These are phyloP conservation scores for Folsomia candida DNA, from an alignment of 2,888 invertebrate species.

Conservation along the genomic window DNA sequence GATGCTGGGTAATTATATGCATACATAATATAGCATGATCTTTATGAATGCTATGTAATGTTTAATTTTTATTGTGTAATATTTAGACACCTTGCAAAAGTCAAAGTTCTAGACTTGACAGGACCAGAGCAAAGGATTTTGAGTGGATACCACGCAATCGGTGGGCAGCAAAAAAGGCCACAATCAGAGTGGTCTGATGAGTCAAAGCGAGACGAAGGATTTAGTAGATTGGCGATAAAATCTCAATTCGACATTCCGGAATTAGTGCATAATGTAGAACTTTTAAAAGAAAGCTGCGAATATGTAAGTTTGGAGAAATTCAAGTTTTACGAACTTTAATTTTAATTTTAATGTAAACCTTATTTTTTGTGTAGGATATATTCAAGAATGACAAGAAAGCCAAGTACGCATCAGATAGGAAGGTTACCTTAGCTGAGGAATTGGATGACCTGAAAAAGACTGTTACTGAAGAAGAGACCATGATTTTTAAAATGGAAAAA, in stretches of 20 bases:
- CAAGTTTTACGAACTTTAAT: no score
- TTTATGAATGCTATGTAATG: no score
- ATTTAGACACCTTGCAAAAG: conserved; percentile 64
- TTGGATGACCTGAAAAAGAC: conserved; percentile 67
- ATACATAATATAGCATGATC: no score
- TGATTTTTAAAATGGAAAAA: conserved; percentile 69
- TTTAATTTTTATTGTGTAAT: background rate
- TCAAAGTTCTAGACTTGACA: conserved; percentile 98
- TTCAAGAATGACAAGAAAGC: conserved; percentile 77
- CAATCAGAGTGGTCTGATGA: conserved; percentile 55
- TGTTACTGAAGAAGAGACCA: conserved; percentile 68
- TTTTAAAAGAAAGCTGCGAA: conserved; percentile 82
- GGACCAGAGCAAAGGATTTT: conserved; percentile 89
- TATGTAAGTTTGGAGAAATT: conserved; percentile 63
- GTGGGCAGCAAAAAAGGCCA: conserved; percentile 62
- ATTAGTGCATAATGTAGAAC: conserved; percentile 83
- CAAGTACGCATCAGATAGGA: conserved; percentile 73
- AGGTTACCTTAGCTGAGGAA: conserved; percentile 76
- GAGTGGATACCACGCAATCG: conserved; percentile 87
- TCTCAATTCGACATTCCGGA: conserved; percentile 70
- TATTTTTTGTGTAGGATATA: conserved; percentile 66
- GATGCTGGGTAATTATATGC: conserved; percentile 42
- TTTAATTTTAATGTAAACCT: background rate
- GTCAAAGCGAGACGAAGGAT: conserved; percentile 57
- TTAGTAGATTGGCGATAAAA: conserved; percentile 37